Percentiles rank a stretch among this genome's conserved stretches.
These are phyloP conservation scores for Loxodonta africana DNA, from an alignment of 2,113 vertebrate genomes.

Conservation along the genomic window DNA sequence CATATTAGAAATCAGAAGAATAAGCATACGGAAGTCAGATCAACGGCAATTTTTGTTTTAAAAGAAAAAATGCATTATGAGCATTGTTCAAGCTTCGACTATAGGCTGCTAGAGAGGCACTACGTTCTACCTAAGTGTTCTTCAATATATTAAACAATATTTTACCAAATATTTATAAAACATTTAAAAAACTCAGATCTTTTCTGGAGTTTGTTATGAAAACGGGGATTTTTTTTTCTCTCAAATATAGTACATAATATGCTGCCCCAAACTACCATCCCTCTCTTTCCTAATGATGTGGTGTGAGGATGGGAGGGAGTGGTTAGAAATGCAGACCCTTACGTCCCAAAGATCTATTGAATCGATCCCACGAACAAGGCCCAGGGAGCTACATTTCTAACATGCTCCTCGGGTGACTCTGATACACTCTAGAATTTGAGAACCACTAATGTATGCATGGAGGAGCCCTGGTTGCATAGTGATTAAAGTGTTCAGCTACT, in stretches of 20 bases:
- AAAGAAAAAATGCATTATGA: neutral
- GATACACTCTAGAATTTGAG: neutral
- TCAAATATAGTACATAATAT: neutral
- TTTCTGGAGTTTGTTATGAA: neutral
- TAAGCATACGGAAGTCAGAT: conserved; percentile 35
- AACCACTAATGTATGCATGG: neutral
- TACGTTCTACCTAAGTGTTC: neutral
- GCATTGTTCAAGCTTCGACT: conserved; percentile 4
- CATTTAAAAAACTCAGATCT: neutral
- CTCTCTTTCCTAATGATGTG: neutral
- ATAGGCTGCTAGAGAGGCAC: neutral
- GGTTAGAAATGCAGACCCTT: neutral
- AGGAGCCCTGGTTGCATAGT: neutral
- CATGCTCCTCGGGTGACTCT: neutral
- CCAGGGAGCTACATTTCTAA: conserved; percentile 33
- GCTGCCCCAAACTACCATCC: neutral
- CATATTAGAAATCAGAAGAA: conserved; percentile 18
- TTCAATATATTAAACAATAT: conserved; percentile 18
- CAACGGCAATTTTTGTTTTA: neutral
- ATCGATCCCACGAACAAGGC: neutral
- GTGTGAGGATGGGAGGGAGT: neutral
- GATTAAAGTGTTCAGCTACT: neutral
- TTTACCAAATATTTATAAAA: conserved; percentile 20
- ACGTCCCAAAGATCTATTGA: neutral
- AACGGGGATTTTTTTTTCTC: neutral